These are phyloP conservation scores for Palloptera scutellata DNA, from an alignment of 2,888 invertebrate genomes.

Conservation along the genomic window DNA sequence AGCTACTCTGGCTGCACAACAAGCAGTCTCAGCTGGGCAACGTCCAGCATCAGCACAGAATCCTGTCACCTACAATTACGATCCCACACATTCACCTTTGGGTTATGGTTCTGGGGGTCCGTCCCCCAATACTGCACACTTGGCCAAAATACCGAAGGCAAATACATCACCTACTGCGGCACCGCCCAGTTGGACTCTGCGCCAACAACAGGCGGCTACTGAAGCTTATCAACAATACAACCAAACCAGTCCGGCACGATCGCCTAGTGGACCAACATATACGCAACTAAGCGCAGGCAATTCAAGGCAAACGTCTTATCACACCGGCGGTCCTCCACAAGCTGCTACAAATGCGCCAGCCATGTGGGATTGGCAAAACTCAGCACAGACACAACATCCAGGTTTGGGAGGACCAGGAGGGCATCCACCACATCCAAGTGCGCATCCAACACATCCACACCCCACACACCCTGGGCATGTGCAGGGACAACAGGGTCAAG, in stretches of 20 bases:
- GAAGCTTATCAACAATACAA: slow-evolving; percentile 77
- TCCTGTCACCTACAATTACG: slow-evolving; percentile 74
- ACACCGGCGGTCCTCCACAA: slow-evolving; percentile 59
- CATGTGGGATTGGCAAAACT: slow-evolving; percentile 82
- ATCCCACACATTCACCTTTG: slow-evolving; percentile 76
- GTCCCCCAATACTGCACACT: slow-evolving; percentile 68
- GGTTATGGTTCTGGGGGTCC: slow-evolving; percentile 63
- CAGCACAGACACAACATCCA: slow-evolving; percentile 64
- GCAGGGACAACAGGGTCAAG: slow-evolving; percentile 72
- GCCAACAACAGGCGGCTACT: slow-evolving; percentile 66
- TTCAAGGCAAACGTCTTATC: slow-evolving; percentile 66
- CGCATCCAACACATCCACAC: slow-evolving; percentile 47
- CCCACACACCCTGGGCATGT: slow-evolving; percentile 63
- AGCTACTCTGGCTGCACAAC: slow-evolving; percentile 48
- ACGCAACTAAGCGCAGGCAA: slow-evolving; percentile 79
- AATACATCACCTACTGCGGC: slow-evolving; percentile 76
- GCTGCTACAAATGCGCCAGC: slow-evolving; percentile 63
- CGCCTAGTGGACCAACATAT: slow-evolving; percentile 84
- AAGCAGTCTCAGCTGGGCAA: slow-evolving; percentile 67
- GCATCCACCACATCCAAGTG: slow-evolving; percentile 65
- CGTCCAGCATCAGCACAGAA: slow-evolving; percentile 76
- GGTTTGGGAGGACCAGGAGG: slow-evolving; percentile 57
- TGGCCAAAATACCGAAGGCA: slow-evolving; percentile 74
- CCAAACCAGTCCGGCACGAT: slow-evolving; percentile 79
- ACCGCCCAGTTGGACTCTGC: slow-evolving; percentile 52